Base-by-base conservation (phyloP, 2,113 vertebrate genomes). In the Eurypyga helias region DNA sequence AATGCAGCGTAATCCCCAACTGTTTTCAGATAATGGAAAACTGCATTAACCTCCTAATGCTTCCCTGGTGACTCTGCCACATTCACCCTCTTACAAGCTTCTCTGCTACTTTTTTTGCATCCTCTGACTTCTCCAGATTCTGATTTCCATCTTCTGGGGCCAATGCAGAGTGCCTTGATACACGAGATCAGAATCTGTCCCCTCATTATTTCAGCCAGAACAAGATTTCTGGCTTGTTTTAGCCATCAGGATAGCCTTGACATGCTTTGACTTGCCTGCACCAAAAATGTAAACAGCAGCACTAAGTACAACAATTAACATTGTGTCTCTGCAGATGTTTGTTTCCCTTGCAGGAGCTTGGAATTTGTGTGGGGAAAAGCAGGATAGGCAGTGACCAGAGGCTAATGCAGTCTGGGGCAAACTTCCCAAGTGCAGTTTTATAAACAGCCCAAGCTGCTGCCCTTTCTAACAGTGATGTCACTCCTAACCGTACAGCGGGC, bases 281-380 rank as follows among this genome's bases (percentile, higher is more conserved):
- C 80, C 75, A 94, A 89, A 96, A 97, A 97, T 96, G 96, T 97
- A 97, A 98, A 98, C 96, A 96, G 93, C 94, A 62, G 67, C 38
- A 6, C 95, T 90, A 91, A 96, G 96, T 93, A 91, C 93, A 97
- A 96, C 96, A 97, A 94, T 97, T 97, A 96, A 94, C 93, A 86
- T 90, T 90, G 93, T 90, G 90, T 82, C 89, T 95, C 95, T 85
- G 89, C 95, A 91, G 92, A 94, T 97, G 94, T 97, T 98, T 97
- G 97, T 96, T 97, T 95, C 96, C 94, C 96, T 94, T 96, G 87
- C 97, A 96, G 83, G 92, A 93, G 70, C 54, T 87, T 89, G 96
- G 96, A 96, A 96, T 97, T 85, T 21, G 93, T 94, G 95, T 62
- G 82, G 90, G 94, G 91, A 86, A 84, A 90, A 70, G 90, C 91